A percentile compares a stretch with the other conserved stretches of the same genome.
Conservation (phyloP, 53 echinoderm and acorn worm species). For the Echinometra lucunter region DNA sequence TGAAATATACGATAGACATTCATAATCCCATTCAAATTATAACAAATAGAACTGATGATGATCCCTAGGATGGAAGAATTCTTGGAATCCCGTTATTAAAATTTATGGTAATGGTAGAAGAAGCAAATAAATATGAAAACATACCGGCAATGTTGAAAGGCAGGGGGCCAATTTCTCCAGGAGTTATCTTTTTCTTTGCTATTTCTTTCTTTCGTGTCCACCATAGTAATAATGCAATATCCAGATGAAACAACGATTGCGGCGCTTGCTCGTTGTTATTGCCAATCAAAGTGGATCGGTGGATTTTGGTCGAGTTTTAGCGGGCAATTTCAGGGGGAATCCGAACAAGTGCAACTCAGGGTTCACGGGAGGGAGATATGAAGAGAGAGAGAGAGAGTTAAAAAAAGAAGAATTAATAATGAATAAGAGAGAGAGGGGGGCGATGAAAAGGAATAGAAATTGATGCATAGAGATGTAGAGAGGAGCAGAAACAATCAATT, state of each 20-base stretch:
- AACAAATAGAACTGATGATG: not conserved
- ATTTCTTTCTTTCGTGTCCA: not conserved
- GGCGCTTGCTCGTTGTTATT: constrained; percentile 11
- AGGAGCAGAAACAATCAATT: not conserved
- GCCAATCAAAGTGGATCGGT: not conserved
- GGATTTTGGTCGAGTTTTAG: not conserved
- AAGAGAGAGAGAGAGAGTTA: constrained; percentile 16
- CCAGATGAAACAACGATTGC: not conserved
- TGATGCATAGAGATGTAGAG: not conserved
- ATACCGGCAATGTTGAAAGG: not conserved
- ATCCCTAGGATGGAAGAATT: not conserved
- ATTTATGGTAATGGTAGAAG: not conserved
- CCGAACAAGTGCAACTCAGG: not conserved
- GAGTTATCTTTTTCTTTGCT: not conserved
- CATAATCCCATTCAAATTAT: not conserved
- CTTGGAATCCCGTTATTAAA: not conserved
- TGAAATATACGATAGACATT: not conserved
- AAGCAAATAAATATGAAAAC: not conserved
- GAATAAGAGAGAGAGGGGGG: not conserved
- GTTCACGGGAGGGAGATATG: not conserved
- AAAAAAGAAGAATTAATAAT: not conserved
- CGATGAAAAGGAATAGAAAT: no score
- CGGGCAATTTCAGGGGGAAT: not conserved
- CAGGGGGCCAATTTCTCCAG: not conserved
- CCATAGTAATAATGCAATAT: not conserved